Evolutionary conservation across 2,797 vertebrate species (phyloP).

Genomic region (Sebastes trivittatus): DNA sequence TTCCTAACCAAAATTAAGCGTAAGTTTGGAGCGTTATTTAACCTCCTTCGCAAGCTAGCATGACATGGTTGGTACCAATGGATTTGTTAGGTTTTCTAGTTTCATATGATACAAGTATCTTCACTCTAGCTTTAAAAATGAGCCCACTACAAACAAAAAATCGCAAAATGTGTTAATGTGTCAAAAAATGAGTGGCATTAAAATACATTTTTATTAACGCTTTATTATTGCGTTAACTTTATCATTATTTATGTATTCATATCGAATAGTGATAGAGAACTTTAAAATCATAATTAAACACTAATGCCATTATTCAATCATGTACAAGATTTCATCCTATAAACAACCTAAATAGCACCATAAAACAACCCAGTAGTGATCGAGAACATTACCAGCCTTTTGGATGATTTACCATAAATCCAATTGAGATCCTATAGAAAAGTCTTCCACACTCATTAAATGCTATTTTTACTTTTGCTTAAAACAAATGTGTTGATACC

Average conservation of each 20-base stretch:
- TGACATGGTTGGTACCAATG: too few relatives aligned
- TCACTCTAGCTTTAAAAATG: too few relatives aligned
- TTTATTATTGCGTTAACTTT: too few relatives aligned
- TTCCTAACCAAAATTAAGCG: too few relatives aligned
- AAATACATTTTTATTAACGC: rapidly evolving
- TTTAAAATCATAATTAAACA: neutral
- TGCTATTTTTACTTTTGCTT: neutral
- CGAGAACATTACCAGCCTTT: neutral
- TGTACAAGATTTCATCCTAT: neutral
- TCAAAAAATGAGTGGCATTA: too few relatives aligned
- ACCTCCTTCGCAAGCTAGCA: too few relatives aligned
- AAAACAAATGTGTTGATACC: neutral
- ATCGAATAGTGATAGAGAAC: neutral
- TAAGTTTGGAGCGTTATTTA: too few relatives aligned
- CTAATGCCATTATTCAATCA: neutral
- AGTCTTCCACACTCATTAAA: neutral
- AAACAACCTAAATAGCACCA: neutral
- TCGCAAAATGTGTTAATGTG: too few relatives aligned
- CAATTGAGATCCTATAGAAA: neutral
- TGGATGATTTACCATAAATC: neutral
- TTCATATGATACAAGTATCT: too few relatives aligned
- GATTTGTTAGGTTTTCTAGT: too few relatives aligned
- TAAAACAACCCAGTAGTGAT: neutral
- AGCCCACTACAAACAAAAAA: too few relatives aligned
- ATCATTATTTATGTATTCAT: neutral